A percentile compares a stretch with the other conserved stretches of the same genome.
These are phyloP conservation scores for Schmidtea mediterranea DNA, from an alignment of 1,140 invertebrate genomes.

Conservation along the genomic window DNA sequence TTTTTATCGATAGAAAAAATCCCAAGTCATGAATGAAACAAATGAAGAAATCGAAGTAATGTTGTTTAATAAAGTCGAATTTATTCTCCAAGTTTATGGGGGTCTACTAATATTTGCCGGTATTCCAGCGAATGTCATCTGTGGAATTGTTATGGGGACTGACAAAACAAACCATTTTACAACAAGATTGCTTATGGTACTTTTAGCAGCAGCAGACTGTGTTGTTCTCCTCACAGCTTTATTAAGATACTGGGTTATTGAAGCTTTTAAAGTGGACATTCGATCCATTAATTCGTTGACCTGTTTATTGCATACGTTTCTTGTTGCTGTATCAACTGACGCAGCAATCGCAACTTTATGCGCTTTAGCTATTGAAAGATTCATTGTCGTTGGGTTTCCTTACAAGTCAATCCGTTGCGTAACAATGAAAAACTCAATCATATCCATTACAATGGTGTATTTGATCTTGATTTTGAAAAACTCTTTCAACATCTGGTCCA, in stretches of 20 bases:
- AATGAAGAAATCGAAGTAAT: no score
- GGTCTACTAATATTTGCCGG: no score
- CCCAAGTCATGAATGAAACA: no score
- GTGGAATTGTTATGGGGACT: no score
- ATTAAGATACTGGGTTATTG: slow-evolving; percentile 1
- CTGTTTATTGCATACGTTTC: not conserved
- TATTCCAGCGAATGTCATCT: no score
- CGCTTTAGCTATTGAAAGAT: not conserved
- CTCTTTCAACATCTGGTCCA: not conserved
- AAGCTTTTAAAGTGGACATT: not conserved
- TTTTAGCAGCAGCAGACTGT: not conserved
- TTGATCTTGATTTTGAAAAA: not conserved
- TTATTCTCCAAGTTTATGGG: no score
- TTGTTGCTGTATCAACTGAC: slow-evolving; percentile 1
- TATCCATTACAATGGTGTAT: not conserved
- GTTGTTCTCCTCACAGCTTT: not conserved
- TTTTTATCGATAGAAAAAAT: no score
- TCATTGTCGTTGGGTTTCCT: not conserved
- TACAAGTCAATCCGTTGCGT: not conserved
- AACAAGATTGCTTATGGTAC: not conserved
- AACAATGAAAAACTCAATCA: not conserved
- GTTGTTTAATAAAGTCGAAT: no score
- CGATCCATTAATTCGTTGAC: not conserved
- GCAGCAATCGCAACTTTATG: not conserved
- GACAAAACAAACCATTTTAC: no score